phyloP scores from a whole-genome alignment of 1,140 invertebrate genomes.

The Ladona fulva region DNA sequence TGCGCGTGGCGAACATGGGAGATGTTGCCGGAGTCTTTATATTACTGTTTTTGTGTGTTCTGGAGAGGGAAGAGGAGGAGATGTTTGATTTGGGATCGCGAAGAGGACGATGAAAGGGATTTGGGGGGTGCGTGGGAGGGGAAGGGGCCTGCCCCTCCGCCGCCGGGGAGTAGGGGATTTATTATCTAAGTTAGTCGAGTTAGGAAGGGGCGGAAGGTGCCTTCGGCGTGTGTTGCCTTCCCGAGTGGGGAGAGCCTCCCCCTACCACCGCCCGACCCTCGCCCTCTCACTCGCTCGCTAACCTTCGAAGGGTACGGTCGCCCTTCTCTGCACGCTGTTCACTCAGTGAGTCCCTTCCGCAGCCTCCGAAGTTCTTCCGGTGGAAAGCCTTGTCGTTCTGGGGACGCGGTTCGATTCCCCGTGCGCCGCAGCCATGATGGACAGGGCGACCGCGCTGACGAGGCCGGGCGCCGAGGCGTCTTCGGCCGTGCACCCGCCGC shows the following conservation, averaged over 20 bases:
- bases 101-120: not conserved
- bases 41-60: slow-evolving; percentile 3
- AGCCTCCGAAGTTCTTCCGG: no score
- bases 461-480: not conserved
- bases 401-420: not conserved
- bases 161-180: no score
- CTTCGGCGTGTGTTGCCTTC: no score
- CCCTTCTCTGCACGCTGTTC: no score
- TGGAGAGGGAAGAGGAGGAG: not conserved
- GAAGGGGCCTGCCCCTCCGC: not conserved
- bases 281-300: no score
- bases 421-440: not conserved
- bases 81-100: not conserved
- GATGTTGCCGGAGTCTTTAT: not conserved
- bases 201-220: not conserved
- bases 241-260: no score
- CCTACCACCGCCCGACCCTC: no score
- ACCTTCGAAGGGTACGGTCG: no score
- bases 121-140: not conserved
- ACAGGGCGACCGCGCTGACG: not conserved
- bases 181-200: not conserved
- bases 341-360: no score
- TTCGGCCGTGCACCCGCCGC: not conserved
- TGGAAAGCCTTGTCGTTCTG: not conserved
- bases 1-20: not conserved